A percentile compares a stretch with the other conserved stretches of the same genome.
Conservation (phyloP, 2,113 vertebrate species). For the Riparia riparia region DNA sequence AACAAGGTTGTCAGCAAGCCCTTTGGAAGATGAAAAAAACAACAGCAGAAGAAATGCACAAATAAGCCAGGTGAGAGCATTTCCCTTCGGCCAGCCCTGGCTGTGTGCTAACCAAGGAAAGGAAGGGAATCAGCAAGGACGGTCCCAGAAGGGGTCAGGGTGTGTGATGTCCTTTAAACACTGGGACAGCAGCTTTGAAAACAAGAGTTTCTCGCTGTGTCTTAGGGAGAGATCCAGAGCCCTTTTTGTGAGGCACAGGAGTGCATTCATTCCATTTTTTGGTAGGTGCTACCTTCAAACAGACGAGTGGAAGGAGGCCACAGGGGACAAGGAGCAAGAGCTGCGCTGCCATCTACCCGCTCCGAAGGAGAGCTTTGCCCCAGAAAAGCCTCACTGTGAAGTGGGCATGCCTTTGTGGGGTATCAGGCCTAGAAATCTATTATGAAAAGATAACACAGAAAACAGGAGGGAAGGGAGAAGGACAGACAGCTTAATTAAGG, state of each 20-base stretch:
- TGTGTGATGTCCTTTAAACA: neutral
- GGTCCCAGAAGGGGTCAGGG: neutral
- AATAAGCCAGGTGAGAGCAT: neutral
- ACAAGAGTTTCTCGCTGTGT: neutral
- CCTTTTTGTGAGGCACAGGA: neutral
- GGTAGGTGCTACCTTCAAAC: neutral
- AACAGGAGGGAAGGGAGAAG: neutral
- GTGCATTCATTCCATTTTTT: neutral
- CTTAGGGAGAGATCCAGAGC: neutral
- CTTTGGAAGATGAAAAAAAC: neutral
- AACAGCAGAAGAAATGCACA: neutral
- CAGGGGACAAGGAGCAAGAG: neutral
- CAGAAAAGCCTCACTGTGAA: neutral
- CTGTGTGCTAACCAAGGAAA: neutral
- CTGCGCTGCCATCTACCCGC: neutral
- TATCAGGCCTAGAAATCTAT: neutral
- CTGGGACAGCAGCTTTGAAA: neutral
- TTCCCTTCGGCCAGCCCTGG: neutral
- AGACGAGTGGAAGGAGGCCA: neutral
- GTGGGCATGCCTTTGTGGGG: neutral
- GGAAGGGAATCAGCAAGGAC: neutral
- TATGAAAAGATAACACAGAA: constrained; percentile 4
- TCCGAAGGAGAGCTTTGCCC: neutral
- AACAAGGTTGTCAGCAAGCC: neutral
- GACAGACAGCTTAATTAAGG: neutral